These are phyloP conservation scores for Tachina lurida DNA, from an alignment of 2,888 invertebrate genomes.

Conservation along the genomic window DNA sequence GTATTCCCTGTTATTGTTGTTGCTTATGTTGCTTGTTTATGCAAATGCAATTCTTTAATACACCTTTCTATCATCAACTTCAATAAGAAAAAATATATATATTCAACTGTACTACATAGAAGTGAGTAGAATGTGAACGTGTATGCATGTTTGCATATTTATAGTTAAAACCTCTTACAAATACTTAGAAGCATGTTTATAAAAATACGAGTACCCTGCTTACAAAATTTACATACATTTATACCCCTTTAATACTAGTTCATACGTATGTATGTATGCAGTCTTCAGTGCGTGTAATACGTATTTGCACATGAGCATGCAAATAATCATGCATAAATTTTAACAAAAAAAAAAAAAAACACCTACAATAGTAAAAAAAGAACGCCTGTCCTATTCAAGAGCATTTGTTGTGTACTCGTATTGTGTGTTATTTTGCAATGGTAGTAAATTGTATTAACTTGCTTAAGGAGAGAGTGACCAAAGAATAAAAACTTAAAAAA, in stretches of 20 bases:
- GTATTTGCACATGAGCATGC: conserved; percentile 26
- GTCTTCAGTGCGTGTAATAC: conserved; percentile 5
- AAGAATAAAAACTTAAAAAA: not conserved
- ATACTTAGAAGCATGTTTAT: conserved; percentile 36
- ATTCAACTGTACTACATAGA: conserved; percentile 3
- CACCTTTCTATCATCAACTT: conserved; percentile 51
- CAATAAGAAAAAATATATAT: conserved; percentile 24
- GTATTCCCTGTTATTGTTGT: conserved; percentile 16
- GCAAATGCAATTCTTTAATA: conserved; percentile 67
- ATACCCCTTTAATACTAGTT: conserved; percentile 6
- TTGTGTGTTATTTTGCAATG: conserved; percentile 57
- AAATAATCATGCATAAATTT: conserved; percentile 9
- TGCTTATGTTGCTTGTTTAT: conserved; percentile 39
- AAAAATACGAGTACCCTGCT: conserved; percentile 17
- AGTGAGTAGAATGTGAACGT: not conserved
- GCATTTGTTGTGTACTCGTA: conserved; percentile 41
- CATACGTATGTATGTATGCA: not conserved
- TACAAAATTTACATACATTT: conserved; percentile 43
- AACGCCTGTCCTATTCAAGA: conserved; percentile 40
- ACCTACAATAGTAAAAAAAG: conserved; percentile 10
- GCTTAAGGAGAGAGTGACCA: conserved; percentile 20
- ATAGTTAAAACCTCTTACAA: conserved; percentile 27
- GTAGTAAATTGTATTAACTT: conserved; percentile 61
- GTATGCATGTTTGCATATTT: conserved; percentile 12
- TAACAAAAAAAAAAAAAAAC: conserved; percentile 29